Conservation (phyloP, 2,888 invertebrate genomes). For the Chydorus sphaericus region DNA sequence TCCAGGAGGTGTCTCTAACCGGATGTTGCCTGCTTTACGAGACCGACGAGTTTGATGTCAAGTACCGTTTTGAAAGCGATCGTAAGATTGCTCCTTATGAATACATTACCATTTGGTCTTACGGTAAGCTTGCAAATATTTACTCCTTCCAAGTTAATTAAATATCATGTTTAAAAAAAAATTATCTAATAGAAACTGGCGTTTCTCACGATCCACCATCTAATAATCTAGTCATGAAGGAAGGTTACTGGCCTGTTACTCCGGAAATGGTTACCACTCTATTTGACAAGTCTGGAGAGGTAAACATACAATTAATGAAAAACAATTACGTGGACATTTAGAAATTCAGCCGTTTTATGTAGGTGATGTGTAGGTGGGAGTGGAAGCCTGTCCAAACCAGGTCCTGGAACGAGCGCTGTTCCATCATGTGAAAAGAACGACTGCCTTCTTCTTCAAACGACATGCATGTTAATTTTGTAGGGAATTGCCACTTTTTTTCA, state of each 20-base stretch:
- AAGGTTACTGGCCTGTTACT: conserved; percentile 74
- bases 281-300: conserved; percentile 67
- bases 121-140: conserved; percentile 42
- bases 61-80: conserved; percentile 85
- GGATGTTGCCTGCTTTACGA: conserved; percentile 73
- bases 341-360: not conserved
- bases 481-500: not conserved
- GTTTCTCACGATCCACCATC: conserved; percentile 81
- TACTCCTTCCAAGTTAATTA: not conserved
- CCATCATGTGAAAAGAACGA: conserved; percentile 35
- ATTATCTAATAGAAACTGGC: conserved; percentile 28
- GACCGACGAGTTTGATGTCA: conserved; percentile 57
- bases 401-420: conserved; percentile 42
- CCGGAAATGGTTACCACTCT: conserved; percentile 71
- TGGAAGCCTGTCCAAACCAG: conserved; percentile 44
- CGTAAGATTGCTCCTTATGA: conserved; percentile 65
- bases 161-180: not conserved
- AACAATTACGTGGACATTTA: not conserved
- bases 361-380: conserved; percentile 32
- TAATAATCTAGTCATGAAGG: conserved; percentile 78
- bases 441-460: not conserved
- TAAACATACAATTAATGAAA: conserved; percentile 23
- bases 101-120: conserved; percentile 73
- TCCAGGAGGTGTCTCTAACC: conserved; percentile 49
- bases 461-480: not conserved